Base-by-base conservation (phyloP, 2,113 vertebrate genomes). In the Muscicapa adusta region DNA sequence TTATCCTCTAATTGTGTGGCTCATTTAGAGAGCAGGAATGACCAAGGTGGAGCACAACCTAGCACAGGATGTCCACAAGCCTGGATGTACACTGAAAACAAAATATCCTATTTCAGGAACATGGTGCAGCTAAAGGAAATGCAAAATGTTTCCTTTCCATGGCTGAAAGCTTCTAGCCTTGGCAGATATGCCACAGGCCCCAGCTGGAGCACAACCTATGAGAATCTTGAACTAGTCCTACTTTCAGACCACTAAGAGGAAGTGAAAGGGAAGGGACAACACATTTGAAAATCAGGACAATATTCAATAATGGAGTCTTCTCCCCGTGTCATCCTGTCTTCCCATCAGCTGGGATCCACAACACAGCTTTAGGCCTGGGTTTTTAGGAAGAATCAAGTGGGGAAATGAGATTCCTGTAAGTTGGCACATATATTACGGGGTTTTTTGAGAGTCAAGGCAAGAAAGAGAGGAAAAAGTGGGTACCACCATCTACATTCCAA, bases 141-240 rank as follows among this genome's bases (percentile, higher is more conserved):
- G 65, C 22, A 73, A 53, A 71, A 45, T 25, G n/a, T 23, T 75
- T 34, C 15, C 29, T 9, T 74, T 62, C 29, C 61, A 58, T 8
- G 47, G 36, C 42, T 57, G 28, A 82, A 68, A 73, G 34, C 43
- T 50, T 62, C 63, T 45, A 79, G 54, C 20, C 73, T 61, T 51
- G 31, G 45, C n/a, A 84, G 23, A 86, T 42, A 20, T 70, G 45
- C 50, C 45, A 68, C 36, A 51, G 56, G 36, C 29, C 43, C 45
- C 68, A 50, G 50, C 3, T 24, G 42, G 68, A 85, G 42, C 36
- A 71, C 42, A 61, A 5, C 0, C 0, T 8, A 18, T 2, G 5
- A 18, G 31, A 67, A 62, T 14, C 17, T 56, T 70, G 56, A 85
- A 81, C 5, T 19, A 88, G 42, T 7, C 28, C 47, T n/a, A n/a